phyloP scores from a whole-genome alignment of 2,797 vertebrate species.

The Steatocranus sp. region DNA sequence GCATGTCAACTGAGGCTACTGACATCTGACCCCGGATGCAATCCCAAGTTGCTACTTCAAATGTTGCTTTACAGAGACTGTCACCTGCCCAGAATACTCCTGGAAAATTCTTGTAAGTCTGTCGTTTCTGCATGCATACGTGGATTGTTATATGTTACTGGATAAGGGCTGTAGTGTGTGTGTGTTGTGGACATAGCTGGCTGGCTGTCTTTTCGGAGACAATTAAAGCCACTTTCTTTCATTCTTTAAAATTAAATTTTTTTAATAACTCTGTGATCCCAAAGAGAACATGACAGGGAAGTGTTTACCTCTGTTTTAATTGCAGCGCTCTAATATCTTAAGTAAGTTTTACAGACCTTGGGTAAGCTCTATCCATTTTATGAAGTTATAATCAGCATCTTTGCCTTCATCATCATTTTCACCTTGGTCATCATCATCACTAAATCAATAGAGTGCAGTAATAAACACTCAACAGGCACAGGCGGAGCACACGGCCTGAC shows the following conservation, averaged over 20 bases:
- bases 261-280: neutral
- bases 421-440: constrained; percentile 71
- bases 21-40: constrained; percentile 85
- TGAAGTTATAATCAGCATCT: constrained; percentile 72
- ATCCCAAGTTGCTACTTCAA: constrained; percentile 85
- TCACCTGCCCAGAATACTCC: constrained; percentile 83
- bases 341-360: constrained; percentile 40
- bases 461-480: constrained; percentile 72
- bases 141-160: neutral
- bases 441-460: constrained; percentile 75
- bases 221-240: neutral
- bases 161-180: neutral
- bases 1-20: constrained; percentile 86
- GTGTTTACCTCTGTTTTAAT: constrained; percentile 53
- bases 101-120: constrained; percentile 86
- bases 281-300: neutral
- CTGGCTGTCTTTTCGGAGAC: neutral
- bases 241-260: neutral
- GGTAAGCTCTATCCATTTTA: constrained; percentile 59
- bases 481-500: constrained; percentile 68
- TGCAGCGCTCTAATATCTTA: constrained; percentile 26
- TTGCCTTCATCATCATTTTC: constrained; percentile 70
- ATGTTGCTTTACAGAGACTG: constrained; percentile 83
- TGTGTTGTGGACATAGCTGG: neutral
- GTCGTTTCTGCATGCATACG: neutral